Evolutionary conservation across 1,140 invertebrate genomes (phyloP).

Genomic region (Anthonomus grandis): DNA sequence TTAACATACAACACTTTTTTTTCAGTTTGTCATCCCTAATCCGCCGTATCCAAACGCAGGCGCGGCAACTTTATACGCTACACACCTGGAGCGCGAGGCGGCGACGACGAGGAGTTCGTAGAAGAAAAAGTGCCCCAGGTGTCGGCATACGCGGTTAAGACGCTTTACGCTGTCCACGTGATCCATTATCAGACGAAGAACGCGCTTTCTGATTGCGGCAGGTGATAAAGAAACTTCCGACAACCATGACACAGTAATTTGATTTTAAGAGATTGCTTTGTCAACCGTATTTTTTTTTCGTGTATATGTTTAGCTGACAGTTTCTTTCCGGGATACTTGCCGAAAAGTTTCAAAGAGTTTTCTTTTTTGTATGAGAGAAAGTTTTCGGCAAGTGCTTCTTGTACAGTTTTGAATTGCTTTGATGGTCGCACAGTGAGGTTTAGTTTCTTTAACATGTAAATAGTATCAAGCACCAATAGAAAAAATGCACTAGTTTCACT

Average conservation of each 20-base stretch:
- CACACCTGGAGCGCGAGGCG: conserved; percentile 13
- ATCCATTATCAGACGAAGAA: background rate
- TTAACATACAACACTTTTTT: too few species aligned
- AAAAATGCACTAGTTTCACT: too few species aligned
- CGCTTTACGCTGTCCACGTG: conserved; percentile 5
- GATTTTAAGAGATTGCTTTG: too few species aligned
- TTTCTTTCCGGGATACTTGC: too few species aligned
- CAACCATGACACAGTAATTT: conserved; percentile 26
- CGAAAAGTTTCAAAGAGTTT: too few species aligned
- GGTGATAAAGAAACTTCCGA: conserved; percentile 16
- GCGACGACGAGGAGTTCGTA: background rate
- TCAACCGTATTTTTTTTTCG: conserved; percentile 16
- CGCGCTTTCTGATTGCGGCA: conserved; percentile 15
- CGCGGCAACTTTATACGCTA: too few species aligned
- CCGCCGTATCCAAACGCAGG: conserved; percentile 13
- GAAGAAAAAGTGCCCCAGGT: conserved; percentile 22
- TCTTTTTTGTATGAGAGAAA: too few species aligned
- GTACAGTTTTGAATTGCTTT: too few species aligned
- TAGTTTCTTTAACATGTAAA: too few species aligned
- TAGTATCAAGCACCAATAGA: too few species aligned
- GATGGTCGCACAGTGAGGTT: too few species aligned
- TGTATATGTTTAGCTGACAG: background rate
- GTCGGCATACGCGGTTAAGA: conserved; percentile 12
- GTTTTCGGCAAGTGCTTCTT: too few species aligned
- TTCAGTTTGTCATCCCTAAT: background rate